Conservation (phyloP, 2,888 invertebrate species). For the Drosophila ezoana region DNA sequence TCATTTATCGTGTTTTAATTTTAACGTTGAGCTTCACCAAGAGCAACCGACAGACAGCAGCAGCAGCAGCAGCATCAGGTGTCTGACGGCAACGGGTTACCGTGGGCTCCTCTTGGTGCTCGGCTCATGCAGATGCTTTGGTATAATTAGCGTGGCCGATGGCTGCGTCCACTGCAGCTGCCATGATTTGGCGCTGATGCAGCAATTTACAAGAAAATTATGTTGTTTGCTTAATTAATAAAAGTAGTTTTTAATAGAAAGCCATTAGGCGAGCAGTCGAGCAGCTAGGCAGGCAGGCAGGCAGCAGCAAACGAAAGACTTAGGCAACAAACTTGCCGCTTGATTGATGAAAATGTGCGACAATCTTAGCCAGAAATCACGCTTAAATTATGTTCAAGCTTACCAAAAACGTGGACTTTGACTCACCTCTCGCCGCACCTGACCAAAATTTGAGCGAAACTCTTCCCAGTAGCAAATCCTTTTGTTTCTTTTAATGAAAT, state of each 20-base stretch:
- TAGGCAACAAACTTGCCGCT: constrained; percentile 50
- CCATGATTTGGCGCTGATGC: constrained; percentile 76
- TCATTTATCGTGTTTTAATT: constrained; percentile 82
- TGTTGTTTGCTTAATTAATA: constrained; percentile 80
- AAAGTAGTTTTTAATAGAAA: constrained; percentile 79
- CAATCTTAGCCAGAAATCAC: constrained; percentile 40
- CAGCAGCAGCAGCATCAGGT: constrained; percentile 35
- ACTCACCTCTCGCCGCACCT: constrained; percentile 21
- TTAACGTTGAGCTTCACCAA: constrained; percentile 63
- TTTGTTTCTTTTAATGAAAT: constrained; percentile 1
- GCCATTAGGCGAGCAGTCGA: constrained; percentile 50
- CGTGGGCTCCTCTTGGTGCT: constrained; percentile 22
- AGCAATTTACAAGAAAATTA: constrained; percentile 77
- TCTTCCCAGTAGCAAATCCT: constrained; percentile 6
- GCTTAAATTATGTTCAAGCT: constrained; percentile 23
- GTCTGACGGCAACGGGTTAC: constrained; percentile 41
- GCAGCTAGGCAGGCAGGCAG: constrained; percentile 5
- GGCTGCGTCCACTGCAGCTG: constrained; percentile 65
- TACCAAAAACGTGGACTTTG: constrained; percentile 28
- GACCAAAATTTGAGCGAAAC: constrained; percentile 14
- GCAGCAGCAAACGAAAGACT: constrained; percentile 53
- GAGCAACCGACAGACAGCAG: constrained; percentile 15
- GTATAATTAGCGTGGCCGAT: constrained; percentile 68
- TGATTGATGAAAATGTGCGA: constrained; percentile 44
- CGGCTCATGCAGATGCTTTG: constrained; percentile 47